Base-by-base conservation (phyloP, 1,140 invertebrate genomes). In the Semibalanus balanoides region DNA sequence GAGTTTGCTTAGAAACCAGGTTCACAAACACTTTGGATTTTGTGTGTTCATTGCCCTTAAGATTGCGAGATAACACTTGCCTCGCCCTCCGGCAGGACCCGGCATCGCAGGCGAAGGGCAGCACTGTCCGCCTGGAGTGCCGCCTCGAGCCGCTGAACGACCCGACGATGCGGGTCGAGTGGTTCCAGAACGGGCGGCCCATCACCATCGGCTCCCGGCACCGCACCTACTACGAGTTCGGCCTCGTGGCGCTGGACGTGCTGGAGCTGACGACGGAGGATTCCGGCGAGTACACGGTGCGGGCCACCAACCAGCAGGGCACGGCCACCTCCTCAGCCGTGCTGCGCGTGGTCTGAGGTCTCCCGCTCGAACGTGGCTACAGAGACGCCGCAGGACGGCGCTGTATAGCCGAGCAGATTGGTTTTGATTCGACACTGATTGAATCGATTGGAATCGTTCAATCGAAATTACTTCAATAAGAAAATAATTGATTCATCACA, bases 101-200 rank as follows among this genome's bases (percentile, higher is more conserved):
- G 35, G 5, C 35, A 17, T 17, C 35, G 35, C 35, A 40, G 35
- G 35, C 35, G 35, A 95, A 97, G 85, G 94, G 94, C 31, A 93
- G 92, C 83, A 94, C 95, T 81, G 91, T 96, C 82, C 95, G 95
- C 81, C 84, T 96, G 73, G 93, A 96, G 83, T 93, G 93, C 80
- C 88, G 93, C 73, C 84, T 97, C 76, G 95, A 97, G 83, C 94
- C 95, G 0, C 94, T 95, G 90, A 93, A 92, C 31, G 95, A 97
- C 85, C 94, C 94, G n/a, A 94, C 93, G 0, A 95, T 97, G 92
- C 87, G 91, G 81, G 93, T 97, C 5, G 95, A 97, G 85, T 97
- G 95, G 95, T 96, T 92, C 86, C 92, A 93, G 78, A 96, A 97
- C 85, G 95, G 94, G 35, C 88, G 89, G 80, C 79, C 80, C 25